Percentiles rank a stretch among this genome's conserved stretches.
Conservation (phyloP, 2,113 vertebrate genomes). For the Callipepla californica region DNA sequence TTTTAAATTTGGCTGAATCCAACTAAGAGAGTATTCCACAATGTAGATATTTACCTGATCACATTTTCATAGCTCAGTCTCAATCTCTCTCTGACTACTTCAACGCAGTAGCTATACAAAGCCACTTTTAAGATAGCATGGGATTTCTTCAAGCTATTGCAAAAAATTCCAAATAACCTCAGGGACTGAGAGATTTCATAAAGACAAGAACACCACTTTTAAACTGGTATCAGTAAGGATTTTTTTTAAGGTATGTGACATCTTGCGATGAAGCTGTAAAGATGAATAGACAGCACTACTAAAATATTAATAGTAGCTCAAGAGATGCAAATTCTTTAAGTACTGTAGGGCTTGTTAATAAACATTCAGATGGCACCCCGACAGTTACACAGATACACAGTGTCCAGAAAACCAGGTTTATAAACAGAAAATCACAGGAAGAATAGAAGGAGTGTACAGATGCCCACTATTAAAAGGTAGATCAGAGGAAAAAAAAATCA, state of each 20-base stretch:
- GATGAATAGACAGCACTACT: background rate
- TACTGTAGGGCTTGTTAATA: background rate
- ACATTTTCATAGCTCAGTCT: background rate
- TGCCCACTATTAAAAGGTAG: background rate
- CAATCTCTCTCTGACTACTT: background rate
- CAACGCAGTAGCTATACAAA: background rate
- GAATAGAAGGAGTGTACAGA: background rate
- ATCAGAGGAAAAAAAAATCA: background rate
- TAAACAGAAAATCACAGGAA: background rate
- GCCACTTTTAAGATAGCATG: background rate
- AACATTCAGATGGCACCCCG: fast-evolving
- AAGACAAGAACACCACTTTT: background rate
- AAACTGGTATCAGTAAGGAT: background rate
- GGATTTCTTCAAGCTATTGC: background rate
- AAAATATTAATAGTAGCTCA: background rate
- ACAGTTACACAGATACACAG: background rate
- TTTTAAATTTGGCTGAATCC: background rate
- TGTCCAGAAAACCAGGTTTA: background rate
- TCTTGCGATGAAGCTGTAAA: background rate
- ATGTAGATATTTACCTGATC: background rate
- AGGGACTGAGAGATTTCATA: background rate
- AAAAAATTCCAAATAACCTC: background rate
- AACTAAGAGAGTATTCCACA: background rate
- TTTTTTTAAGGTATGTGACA: background rate
- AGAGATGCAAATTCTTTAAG: background rate